Percentiles rank a stretch among this genome's conserved stretches.
These are phyloP conservation scores for Taeniopygia guttata DNA, from an alignment of 2,797 vertebrate species.

Conservation along the genomic window DNA sequence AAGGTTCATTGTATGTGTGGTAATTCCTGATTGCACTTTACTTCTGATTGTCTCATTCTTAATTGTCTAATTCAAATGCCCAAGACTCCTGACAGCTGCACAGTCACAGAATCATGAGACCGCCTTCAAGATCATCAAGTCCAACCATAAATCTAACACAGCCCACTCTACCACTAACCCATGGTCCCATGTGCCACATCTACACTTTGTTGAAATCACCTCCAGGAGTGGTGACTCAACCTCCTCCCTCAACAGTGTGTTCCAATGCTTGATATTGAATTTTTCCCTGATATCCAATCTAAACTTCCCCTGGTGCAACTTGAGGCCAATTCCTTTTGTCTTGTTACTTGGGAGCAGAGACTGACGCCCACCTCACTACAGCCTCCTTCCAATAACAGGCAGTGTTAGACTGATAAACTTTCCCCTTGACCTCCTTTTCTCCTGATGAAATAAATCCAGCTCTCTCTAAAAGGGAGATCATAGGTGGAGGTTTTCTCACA, in stretches of 20 bases:
- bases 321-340: background rate
- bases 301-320: background rate
- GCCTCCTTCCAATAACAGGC: background rate
- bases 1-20: background rate
- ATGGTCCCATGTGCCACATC: background rate
- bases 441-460: background rate
- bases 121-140: background rate
- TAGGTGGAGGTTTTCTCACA: background rate
- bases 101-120: background rate
- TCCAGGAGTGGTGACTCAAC: background rate
- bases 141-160: background rate
- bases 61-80: background rate
- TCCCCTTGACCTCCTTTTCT: background rate
- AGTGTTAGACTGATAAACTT: background rate
- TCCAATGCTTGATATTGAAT: background rate
- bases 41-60: background rate
- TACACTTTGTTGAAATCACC: background rate
- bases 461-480: background rate
- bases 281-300: background rate
- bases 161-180: background rate
- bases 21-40: background rate
- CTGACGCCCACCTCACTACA: fast-evolving
- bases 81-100: background rate
- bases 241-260: background rate
- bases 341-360: background rate